Percentiles rank a stretch among this genome's conserved stretches.
phyloP scores from a whole-genome alignment of 2,888 invertebrate genomes.

The Cremastinae sp. region DNA sequence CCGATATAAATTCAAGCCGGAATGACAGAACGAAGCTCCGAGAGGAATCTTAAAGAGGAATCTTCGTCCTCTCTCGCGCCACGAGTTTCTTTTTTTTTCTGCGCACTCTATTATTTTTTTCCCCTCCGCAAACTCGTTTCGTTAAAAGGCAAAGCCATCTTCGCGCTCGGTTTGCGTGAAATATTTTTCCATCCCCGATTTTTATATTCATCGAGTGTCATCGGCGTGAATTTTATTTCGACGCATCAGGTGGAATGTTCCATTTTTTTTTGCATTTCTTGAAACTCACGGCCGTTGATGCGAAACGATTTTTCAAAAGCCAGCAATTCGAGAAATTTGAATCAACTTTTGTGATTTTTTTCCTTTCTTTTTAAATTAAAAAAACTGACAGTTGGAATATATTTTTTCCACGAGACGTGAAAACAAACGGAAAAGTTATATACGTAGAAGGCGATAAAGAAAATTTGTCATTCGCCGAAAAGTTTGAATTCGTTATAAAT shows the following conservation, averaged over 20 bases:
- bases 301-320: neutral
- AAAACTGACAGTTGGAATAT: neutral
- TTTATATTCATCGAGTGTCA: neutral
- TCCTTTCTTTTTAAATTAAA: neutral
- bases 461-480: conserved; percentile 13
- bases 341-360: no score
- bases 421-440: neutral
- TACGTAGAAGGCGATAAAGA: conserved; percentile 16
- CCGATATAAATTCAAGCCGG: conserved; percentile 31
- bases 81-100: conserved; percentile 1
- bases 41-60: conserved; percentile 30
- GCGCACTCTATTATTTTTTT: neutral
- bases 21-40: conserved; percentile 27
- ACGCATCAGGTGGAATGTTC: conserved; percentile 15
- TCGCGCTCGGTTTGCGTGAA: neutral
- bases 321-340: no score
- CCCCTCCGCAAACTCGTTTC: conserved; percentile 5
- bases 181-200: neutral
- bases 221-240: conserved; percentile 13
- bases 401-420: neutral
- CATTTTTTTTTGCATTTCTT: neutral
- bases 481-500: conserved; percentile 24
- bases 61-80: conserved; percentile 15
- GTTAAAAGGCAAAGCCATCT: conserved; percentile 5
- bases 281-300: neutral